Evolutionary conservation across 2,888 invertebrate genomes (phyloP).

Genomic region (Hyposoter dolosus): DNA sequence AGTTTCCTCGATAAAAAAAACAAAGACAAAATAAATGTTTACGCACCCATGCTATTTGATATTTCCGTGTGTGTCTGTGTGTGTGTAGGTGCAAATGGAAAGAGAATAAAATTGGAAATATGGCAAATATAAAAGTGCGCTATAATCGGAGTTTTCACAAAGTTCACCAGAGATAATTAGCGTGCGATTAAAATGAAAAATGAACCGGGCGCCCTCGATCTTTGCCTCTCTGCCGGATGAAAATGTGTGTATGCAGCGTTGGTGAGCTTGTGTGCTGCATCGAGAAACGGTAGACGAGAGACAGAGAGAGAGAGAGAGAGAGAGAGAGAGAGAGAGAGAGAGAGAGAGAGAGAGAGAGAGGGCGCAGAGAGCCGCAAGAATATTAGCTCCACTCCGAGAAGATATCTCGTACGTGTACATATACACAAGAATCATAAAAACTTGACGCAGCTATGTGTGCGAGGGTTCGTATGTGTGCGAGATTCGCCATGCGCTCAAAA

Average conservation of each 20-base stretch:
- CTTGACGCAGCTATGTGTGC: not conserved
- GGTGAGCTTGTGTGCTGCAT: constrained; percentile 6
- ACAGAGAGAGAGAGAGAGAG: constrained; percentile 21
- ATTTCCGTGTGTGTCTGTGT: not conserved
- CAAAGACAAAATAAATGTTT: not conserved
- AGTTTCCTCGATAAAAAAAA: constrained; percentile 10
- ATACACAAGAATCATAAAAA: not conserved
- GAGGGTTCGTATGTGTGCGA: constrained; percentile 7
- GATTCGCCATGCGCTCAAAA: constrained; percentile 62
- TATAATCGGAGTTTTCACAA: constrained; percentile 54
- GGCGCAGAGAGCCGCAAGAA: constrained; percentile 38
- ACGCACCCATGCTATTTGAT: not conserved
- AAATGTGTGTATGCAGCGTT: not conserved
- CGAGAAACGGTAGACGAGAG: constrained; percentile 23
- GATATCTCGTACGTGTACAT: not conserved
- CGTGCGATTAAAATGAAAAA: constrained; percentile 68
- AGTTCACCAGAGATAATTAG: constrained; percentile 64
- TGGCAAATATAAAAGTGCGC: constrained; percentile 36
- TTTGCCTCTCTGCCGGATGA: constrained; percentile 45
- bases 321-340: not conserved
- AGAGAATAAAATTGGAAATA: constrained; percentile 29
- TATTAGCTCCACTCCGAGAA: constrained; percentile 54
- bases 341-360: not conserved
- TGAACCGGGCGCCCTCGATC: constrained; percentile 66
- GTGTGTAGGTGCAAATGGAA: not conserved